Percentiles rank a stretch among this genome's conserved stretches.
phyloP scores from a whole-genome alignment of 2,113 vertebrate genomes.

The Gymnobelideus leadbeateri region DNA sequence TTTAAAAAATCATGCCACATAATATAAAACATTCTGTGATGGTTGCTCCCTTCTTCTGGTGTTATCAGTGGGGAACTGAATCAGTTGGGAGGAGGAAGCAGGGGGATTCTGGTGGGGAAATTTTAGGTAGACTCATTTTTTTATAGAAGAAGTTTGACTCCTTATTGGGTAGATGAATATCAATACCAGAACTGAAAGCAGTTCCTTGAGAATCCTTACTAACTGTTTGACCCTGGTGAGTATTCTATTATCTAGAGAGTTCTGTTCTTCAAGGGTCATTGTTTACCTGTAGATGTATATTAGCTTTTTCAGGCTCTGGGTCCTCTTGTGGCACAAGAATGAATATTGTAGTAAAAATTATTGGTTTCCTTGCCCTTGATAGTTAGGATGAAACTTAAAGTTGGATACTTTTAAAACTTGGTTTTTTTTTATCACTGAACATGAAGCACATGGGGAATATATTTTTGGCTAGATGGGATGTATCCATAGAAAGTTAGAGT shows the following conservation, averaged over 20 bases:
- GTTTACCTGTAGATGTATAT: conserved; percentile 24
- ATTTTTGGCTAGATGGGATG: background rate
- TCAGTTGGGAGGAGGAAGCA: conserved; percentile 42
- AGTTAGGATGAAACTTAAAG: conserved; percentile 38
- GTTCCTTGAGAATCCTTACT: conserved; percentile 9
- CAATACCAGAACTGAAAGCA: background rate
- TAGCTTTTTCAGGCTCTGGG: conserved; percentile 31
- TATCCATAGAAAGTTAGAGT: background rate
- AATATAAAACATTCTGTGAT: conserved; percentile 62
- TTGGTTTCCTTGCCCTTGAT: conserved; percentile 9
- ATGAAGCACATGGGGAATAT: background rate
- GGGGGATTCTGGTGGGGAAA: conserved; percentile 11
- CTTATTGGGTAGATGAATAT: conserved; percentile 12
- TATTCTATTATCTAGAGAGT: background rate
- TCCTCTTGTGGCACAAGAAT: conserved; percentile 42
- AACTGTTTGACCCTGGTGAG: conserved; percentile 5
- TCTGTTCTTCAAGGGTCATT: conserved; percentile 31
- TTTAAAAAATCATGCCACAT: conserved; percentile 63
- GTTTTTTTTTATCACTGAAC: background rate
- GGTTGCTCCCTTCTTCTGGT: conserved; percentile 46
- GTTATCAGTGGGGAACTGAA: conserved; percentile 49
- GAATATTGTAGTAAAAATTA: conserved; percentile 7
- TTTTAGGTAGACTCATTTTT: conserved; percentile 56
- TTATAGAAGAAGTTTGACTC: conserved; percentile 44
- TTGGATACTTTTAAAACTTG: background rate